Percentiles rank a stretch among this genome's conserved stretches.
These are phyloP conservation scores for Erebia epiphron DNA, from an alignment of 2,888 invertebrate genomes.

Conservation along the genomic window DNA sequence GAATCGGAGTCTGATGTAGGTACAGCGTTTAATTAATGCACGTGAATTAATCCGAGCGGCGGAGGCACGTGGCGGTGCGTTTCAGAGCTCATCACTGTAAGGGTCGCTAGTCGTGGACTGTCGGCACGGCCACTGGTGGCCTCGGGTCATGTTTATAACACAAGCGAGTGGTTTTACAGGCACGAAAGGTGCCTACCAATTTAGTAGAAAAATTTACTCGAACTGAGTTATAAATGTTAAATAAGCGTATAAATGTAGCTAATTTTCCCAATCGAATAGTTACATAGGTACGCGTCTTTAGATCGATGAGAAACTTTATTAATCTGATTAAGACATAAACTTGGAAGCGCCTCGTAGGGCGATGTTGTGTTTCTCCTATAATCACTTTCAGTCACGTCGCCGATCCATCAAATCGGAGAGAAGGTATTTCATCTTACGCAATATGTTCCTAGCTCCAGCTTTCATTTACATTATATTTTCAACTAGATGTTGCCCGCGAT, in stretches of 20 bases:
- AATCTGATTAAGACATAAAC: no score
- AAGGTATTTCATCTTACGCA: conserved; percentile 10
- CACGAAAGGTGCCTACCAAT: neutral
- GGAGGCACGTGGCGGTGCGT: conserved; percentile 53
- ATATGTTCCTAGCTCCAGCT: neutral
- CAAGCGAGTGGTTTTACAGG: neutral
- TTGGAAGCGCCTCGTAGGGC: neutral
- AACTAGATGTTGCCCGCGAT: no score
- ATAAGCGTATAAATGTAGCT: no score
- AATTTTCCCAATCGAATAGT: no score
- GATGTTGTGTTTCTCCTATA: conserved; percentile 1
- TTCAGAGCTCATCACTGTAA: conserved; percentile 54
- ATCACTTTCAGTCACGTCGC: conserved; percentile 10
- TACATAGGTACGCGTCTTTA: no score
- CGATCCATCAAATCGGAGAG: conserved; percentile 15
- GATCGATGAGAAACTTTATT: no score
- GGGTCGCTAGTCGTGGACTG: conserved; percentile 43
- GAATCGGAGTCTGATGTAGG: conserved; percentile 37
- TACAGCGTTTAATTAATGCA: conserved; percentile 58
- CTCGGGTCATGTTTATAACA: neutral
- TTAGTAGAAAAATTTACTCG: no score
- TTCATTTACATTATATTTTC: conserved; percentile 15
- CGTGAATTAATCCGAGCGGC: conserved; percentile 51
- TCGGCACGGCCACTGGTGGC: neutral
- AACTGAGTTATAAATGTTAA: no score